Percentiles rank a stretch among this genome's conserved stretches.
Evolutionary conservation across 2,797 vertebrate genomes (phyloP).

Genomic region (Vespertilio murinus): DNA sequence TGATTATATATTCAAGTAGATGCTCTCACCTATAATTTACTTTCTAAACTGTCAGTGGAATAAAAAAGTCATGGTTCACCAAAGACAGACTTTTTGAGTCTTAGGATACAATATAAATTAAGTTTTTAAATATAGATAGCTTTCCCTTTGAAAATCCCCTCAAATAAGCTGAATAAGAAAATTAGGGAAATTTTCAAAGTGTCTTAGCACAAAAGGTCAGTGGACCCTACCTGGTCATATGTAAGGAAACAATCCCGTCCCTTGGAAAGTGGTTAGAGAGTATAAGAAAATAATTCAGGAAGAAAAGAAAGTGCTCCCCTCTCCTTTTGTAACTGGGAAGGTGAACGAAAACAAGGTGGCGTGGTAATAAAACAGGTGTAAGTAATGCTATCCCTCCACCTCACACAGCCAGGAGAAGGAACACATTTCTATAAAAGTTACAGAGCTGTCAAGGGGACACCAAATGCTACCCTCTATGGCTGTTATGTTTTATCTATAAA

Average conservation of each 20-base stretch:
- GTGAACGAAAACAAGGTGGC: conserved; percentile 74
- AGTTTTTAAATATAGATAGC: conserved; percentile 34
- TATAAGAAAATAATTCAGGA: conserved; percentile 52
- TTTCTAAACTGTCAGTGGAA: conserved; percentile 28
- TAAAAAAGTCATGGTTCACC: conserved; percentile 31
- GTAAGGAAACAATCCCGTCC: conserved; percentile 50
- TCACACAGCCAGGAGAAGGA: conserved; percentile 76
- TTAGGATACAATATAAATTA: conserved; percentile 29
- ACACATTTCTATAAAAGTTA: conserved; percentile 77
- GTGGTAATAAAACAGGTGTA: conserved; percentile 74
- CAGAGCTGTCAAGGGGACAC: conserved; percentile 78
- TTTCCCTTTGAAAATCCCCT: conserved; percentile 37
- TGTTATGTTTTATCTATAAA: conserved; percentile 81
- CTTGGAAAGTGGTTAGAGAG: conserved; percentile 25
- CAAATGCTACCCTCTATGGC: conserved; percentile 76
- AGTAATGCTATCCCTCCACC: conserved; percentile 73
- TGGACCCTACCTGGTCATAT: conserved; percentile 1
- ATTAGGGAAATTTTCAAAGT: conserved; percentile 42
- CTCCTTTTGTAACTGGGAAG: conserved; percentile 67
- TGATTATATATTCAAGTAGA: conserved; percentile 49
- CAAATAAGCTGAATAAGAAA: conserved; percentile 19
- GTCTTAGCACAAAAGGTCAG: conserved; percentile 55
- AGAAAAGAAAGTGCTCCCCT: conserved; percentile 47
- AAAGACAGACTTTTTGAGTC: conserved; percentile 49
- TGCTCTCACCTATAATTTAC: conserved; percentile 43